A percentile compares a stretch with the other conserved stretches of the same genome.
Conservation (phyloP, 2,113 vertebrate genomes). For the Sarotherodon lohbergeri region DNA sequence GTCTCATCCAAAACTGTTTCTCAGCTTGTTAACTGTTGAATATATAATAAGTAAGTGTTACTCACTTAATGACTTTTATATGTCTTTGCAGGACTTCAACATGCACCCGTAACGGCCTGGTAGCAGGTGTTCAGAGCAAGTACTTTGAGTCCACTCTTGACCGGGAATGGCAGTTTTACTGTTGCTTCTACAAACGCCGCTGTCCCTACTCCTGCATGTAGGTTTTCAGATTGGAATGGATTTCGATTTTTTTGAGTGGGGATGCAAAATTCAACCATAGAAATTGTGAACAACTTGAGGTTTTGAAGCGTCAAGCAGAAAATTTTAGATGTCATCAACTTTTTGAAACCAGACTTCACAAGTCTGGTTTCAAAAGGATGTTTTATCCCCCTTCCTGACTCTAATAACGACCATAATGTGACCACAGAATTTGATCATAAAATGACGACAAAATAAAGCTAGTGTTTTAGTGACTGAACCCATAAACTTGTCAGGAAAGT, state of each 20-base stretch:
- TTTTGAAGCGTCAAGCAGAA: not conserved
- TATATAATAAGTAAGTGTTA: not conserved
- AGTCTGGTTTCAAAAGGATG: not conserved
- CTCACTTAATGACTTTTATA: not conserved
- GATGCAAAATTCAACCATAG: not conserved
- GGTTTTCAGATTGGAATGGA: constrained; percentile 35
- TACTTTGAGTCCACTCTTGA: constrained; percentile 93
- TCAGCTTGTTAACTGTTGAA: not conserved
- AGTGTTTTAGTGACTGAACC: not conserved
- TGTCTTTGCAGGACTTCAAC: constrained; percentile 84
- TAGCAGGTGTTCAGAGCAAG: constrained; percentile 91
- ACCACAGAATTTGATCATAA: not conserved
- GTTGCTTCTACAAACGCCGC: constrained; percentile 86
- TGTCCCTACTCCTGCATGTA: constrained; percentile 95
- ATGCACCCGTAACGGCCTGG: constrained; percentile 89
- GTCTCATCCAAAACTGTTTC: not conserved
- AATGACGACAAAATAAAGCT: not conserved
- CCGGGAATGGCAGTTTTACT: constrained; percentile 97
- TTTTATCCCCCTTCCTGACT: not conserved
- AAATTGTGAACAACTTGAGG: not conserved
- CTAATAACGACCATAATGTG: not conserved
- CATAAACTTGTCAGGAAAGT: not conserved
- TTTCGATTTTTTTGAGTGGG: not conserved
- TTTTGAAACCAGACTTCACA: not conserved
- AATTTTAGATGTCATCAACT: not conserved